Conservation (phyloP, 2,113 vertebrate genomes). For the Pygoscelis adeliae region DNA sequence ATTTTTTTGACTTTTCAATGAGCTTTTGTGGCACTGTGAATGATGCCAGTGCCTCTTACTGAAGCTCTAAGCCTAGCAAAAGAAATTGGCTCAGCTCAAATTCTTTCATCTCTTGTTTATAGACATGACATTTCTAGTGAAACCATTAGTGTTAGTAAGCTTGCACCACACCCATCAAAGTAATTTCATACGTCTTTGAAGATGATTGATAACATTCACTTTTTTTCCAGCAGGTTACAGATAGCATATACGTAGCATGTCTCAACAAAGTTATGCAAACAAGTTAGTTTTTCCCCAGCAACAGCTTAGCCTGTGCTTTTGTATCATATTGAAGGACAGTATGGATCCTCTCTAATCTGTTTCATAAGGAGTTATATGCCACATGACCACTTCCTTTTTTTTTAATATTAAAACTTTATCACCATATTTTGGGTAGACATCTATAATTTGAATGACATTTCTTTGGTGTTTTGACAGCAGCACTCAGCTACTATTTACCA, state of each 20-base stretch:
- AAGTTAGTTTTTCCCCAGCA: not conserved
- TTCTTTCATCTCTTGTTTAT: constrained; percentile 39
- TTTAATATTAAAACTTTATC: not conserved
- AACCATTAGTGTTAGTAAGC: not conserved
- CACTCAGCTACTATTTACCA: not conserved
- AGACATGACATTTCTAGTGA: not conserved
- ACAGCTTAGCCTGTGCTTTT: not conserved
- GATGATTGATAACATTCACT: not conserved
- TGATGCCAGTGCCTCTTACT: not conserved
- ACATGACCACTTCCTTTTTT: not conserved
- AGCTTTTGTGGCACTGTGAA: not conserved
- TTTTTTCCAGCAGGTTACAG: not conserved
- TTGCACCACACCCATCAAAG: not conserved
- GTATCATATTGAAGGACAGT: not conserved
- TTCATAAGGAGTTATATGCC: not conserved
- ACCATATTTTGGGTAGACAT: not conserved
- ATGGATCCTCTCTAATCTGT: not conserved
- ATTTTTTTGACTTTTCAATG: not conserved
- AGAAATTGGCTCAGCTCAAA: not conserved
- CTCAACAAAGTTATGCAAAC: not conserved
- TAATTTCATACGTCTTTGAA: constrained; percentile 21
- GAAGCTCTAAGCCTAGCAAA: not conserved
- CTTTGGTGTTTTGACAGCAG: not conserved
- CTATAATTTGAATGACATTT: not conserved
- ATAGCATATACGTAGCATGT: not conserved